These are phyloP conservation scores for Aegithalos caudatus DNA, from an alignment of 2,113 vertebrate genomes.

Conservation along the genomic window DNA sequence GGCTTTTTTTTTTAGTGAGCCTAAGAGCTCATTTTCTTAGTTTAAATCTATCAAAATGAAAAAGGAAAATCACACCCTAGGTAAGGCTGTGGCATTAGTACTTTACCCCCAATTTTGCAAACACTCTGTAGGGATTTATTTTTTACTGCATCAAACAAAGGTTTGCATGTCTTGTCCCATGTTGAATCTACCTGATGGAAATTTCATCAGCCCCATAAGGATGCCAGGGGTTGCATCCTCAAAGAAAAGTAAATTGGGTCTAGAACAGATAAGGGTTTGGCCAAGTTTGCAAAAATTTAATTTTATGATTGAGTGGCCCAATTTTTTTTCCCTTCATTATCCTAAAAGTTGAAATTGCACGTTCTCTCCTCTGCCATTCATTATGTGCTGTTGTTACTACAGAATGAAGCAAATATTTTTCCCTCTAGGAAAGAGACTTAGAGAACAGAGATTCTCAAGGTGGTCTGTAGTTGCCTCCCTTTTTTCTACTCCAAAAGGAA, in stretches of 20 bases:
- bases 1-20: neutral
- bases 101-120: neutral
- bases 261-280: neutral
- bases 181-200: neutral
- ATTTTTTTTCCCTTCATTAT: neutral
- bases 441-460: neutral
- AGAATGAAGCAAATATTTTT: neutral
- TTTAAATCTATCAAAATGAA: neutral
- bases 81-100: neutral
- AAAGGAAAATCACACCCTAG: neutral
- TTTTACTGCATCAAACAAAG: neutral
- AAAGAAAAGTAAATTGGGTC: neutral
- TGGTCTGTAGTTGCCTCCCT: neutral
- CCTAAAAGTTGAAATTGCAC: neutral
- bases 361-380: neutral
- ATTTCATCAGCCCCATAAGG: neutral
- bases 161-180: neutral
- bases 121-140: neutral
- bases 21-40: neutral
- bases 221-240: neutral
- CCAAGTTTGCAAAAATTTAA: neutral
- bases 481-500: neutral
- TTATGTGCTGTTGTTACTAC: neutral
- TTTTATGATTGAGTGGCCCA: neutral
- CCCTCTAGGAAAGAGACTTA: neutral